Percentiles rank a stretch among this genome's conserved stretches.
Conservation (phyloP, 2,888 invertebrate species). For the Diachrysia chrysitis region DNA sequence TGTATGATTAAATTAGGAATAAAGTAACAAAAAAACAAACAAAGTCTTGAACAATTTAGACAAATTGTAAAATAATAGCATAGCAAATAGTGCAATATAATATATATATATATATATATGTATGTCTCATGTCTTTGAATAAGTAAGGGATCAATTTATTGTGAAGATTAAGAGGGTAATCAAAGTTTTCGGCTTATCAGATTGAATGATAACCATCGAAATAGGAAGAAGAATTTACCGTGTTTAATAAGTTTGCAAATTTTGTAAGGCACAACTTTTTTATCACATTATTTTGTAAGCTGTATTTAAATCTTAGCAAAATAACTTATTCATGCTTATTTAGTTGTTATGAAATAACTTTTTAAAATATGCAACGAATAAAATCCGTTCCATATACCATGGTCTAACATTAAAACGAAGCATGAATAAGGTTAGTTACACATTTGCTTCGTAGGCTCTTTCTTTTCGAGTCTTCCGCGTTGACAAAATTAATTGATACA, state of each 20-base stretch:
- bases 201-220: too few species aligned
- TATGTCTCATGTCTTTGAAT: neutral
- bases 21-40: neutral
- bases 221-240: neutral
- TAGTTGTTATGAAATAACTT: neutral
- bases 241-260: neutral
- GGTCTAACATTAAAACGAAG: neutral
- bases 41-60: neutral
- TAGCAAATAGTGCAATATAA: constrained; percentile 2
- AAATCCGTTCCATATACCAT: neutral
- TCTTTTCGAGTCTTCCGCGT: neutral
- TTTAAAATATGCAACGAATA: neutral
- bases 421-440: neutral
- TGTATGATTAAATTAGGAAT: constrained; percentile 18
- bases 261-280: too few species aligned
- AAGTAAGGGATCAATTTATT: neutral
- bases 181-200: too few species aligned
- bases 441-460: neutral
- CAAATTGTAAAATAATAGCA: neutral
- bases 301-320: neutral
- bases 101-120: too few species aligned
- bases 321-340: neutral
- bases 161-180: neutral
- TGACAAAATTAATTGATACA: neutral
- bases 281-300: neutral